phyloP scores from a whole-genome alignment of 2,888 invertebrate genomes.

The Drosophila mimetica region DNA sequence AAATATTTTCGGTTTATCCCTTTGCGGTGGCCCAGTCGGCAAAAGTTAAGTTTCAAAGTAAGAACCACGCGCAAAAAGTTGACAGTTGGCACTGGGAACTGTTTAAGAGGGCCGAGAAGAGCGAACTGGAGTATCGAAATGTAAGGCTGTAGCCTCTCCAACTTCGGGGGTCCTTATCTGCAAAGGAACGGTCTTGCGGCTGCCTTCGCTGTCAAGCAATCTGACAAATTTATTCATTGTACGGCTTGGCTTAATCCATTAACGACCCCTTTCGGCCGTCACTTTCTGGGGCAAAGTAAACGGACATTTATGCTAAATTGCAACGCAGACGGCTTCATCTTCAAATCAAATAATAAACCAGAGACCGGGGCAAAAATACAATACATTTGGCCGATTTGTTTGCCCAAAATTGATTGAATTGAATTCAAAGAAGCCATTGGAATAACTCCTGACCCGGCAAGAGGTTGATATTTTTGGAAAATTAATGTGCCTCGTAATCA shows the following conservation, averaged over 20 bases:
- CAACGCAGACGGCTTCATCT: conserved; percentile 18
- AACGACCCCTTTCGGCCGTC: conserved; percentile 30
- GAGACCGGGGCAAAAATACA: neutral
- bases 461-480: neutral
- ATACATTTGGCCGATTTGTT: conserved; percentile 13
- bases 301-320: conserved; percentile 32
- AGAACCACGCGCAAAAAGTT: conserved; percentile 47
- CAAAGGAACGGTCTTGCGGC: conserved; percentile 25
- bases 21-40: conserved; percentile 18
- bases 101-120: conserved; percentile 61
- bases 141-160: conserved; percentile 46
- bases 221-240: conserved; percentile 76
- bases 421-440: neutral
- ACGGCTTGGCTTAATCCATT: conserved; percentile 44
- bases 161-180: conserved; percentile 22
- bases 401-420: conserved; percentile 26
- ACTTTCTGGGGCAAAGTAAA: conserved; percentile 17
- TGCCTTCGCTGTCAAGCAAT: conserved; percentile 45
- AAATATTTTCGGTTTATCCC: conserved; percentile 52
- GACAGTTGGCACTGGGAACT: conserved; percentile 74
- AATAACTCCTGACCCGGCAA: no score
- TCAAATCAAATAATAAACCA: conserved; percentile 8
- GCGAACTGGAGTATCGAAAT: conserved; percentile 75
- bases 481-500: no score
- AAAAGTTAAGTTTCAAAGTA: conserved; percentile 16